Evolutionary conservation across 2,113 vertebrate species (phyloP).

Genomic region (Chamaea fasciata): DNA sequence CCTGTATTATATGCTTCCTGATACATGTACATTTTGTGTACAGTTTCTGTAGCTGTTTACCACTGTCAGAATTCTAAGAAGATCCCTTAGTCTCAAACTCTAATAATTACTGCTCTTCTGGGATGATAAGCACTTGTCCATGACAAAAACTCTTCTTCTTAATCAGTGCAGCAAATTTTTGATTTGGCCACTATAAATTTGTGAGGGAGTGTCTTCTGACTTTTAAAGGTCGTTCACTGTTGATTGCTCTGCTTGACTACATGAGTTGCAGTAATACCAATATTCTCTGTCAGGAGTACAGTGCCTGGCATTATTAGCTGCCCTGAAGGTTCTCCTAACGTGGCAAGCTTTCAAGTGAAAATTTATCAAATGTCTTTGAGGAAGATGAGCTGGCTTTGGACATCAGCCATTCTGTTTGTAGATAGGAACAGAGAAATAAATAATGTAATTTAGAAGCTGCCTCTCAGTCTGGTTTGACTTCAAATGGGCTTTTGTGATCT

Average conservation of each 20-base stretch:
- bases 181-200: neutral
- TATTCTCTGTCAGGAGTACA: neutral
- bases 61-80: neutral
- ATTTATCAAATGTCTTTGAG: neutral
- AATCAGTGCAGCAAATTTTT: neutral
- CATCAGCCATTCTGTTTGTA: slow-evolving; percentile 15
- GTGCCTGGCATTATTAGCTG: neutral
- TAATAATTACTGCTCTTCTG: neutral
- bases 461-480: neutral
- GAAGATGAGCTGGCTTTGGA: neutral
- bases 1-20: neutral
- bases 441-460: neutral
- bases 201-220: neutral
- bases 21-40: neutral
- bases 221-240: neutral
- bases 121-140: neutral
- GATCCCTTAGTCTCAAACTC: neutral
- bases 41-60: neutral
- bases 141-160: neutral
- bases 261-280: neutral
- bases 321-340: neutral
- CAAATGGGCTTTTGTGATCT: neutral
- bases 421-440: neutral
- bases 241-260: neutral
- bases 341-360: neutral